These are phyloP conservation scores for Paelopatides confundens DNA, from an alignment of 53 echinoderm and acorn worm genomes.

Conservation along the genomic window DNA sequence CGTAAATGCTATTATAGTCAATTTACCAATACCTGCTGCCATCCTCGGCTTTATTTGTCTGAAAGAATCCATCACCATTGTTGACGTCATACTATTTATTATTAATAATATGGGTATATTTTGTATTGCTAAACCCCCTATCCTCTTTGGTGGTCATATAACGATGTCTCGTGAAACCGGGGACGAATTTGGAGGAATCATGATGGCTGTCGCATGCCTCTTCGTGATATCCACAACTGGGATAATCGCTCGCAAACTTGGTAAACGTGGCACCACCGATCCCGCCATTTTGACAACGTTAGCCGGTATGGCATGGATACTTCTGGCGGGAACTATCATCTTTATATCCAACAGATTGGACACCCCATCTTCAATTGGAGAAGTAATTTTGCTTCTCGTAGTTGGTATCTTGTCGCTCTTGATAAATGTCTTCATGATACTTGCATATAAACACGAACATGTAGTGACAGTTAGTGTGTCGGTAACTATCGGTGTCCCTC, in stretches of 20 bases:
- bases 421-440: not conserved
- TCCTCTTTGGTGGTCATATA: not conserved
- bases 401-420: not conserved
- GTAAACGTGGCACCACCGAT: slow-evolving; percentile 1
- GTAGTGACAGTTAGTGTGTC: not conserved
- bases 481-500: not conserved
- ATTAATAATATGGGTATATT: not conserved
- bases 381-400: not conserved
- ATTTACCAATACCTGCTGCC: not conserved
- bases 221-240: not conserved
- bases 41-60: not conserved
- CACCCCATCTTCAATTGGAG: not conserved
- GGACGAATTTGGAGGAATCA: not conserved
- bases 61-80: not conserved
- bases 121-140: slow-evolving; percentile 6
- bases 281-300: not conserved
- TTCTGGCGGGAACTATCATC: not conserved
- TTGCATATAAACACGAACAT: not conserved
- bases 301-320: not conserved
- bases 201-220: slow-evolving; percentile 10
- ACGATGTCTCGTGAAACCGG: not conserved
- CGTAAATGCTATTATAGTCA: not conserved
- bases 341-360: not conserved
- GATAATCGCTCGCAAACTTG: not conserved
- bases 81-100: not conserved